Evolutionary conservation across 1,140 invertebrate genomes (phyloP).

Genomic region (Calephelis nemesis): DNA sequence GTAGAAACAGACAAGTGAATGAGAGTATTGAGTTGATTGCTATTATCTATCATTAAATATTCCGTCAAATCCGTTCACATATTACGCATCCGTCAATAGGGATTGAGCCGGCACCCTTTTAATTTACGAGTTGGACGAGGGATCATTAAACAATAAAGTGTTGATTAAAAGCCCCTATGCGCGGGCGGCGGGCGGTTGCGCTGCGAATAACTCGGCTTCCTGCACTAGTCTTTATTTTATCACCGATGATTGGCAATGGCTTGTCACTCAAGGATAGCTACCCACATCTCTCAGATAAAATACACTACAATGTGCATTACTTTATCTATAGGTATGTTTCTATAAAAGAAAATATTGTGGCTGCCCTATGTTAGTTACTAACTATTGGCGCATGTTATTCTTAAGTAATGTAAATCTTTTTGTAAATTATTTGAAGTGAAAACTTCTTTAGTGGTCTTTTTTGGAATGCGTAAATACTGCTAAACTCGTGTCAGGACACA

Average conservation of each 20-base stretch:
- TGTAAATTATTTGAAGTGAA: too few relatives aligned
- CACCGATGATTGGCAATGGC: slow-evolving; percentile 70
- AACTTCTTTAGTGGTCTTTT: too few relatives aligned
- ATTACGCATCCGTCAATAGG: slow-evolving; percentile 73
- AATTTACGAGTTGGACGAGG: slow-evolving; percentile 73
- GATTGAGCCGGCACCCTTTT: slow-evolving; percentile 76
- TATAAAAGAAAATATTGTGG: too few relatives aligned
- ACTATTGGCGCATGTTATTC: too few relatives aligned
- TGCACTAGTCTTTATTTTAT: slow-evolving; percentile 73
- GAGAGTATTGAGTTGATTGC: slow-evolving; percentile 25
- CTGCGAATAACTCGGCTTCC: slow-evolving; percentile 72
- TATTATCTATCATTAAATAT: slow-evolving; percentile 66
- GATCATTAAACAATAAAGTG: slow-evolving; percentile 79
- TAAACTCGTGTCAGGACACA: too few relatives aligned
- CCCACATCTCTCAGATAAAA: slow-evolving; percentile 28
- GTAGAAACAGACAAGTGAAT: slow-evolving; percentile 7
- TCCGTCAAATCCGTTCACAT: slow-evolving; percentile 65
- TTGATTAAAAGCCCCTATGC: slow-evolving; percentile 79
- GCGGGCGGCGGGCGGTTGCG: slow-evolving; percentile 50
- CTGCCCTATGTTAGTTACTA: too few relatives aligned
- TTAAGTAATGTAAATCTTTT: too few relatives aligned
- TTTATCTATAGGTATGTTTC: too few relatives aligned
- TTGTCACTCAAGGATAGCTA: slow-evolving; percentile 33
- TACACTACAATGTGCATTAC: background rate
- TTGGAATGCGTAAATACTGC: too few relatives aligned